phyloP scores from a whole-genome alignment of 2,113 vertebrate species.

The Phodopus roborovskii region DNA sequence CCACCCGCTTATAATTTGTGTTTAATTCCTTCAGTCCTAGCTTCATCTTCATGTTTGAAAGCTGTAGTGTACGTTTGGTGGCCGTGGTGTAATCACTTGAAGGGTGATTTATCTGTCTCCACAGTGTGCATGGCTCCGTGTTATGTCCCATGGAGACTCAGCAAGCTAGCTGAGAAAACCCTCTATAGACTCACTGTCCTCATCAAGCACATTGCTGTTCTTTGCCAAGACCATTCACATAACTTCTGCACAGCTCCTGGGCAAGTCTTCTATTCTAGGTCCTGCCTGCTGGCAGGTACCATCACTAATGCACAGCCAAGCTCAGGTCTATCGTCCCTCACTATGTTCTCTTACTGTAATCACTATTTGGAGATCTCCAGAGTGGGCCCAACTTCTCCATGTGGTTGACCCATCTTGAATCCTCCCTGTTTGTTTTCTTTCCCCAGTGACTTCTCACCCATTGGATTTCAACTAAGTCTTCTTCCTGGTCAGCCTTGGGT shows the following conservation, averaged over 20 bases:
- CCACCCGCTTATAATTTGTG: not conserved
- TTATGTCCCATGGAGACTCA: not conserved
- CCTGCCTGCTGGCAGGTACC: not conserved
- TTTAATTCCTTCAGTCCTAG: not conserved
- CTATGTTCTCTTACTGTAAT: not conserved
- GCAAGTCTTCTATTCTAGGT: not conserved
- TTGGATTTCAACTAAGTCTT: not conserved
- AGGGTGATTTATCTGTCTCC: not conserved
- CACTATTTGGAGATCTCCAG: not conserved
- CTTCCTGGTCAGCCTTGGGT: not conserved
- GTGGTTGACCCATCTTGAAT: not conserved
- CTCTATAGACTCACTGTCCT: not conserved
- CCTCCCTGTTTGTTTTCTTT: not conserved
- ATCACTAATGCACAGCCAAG: not conserved
- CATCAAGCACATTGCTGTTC: not conserved
- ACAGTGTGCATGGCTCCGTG: not conserved
- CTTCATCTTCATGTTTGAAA: not conserved
- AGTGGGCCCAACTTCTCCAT: too few species aligned
- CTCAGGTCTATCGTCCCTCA: not conserved
- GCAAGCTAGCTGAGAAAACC: not conserved
- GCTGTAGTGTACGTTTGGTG: not conserved
- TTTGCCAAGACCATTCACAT: not conserved
- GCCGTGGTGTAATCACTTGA: not conserved
- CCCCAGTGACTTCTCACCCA: not conserved
- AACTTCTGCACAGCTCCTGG: not conserved